Evolutionary conservation across 2,797 vertebrate genomes (phyloP), one percentile per base, ranked within the genome.

Genomic region (Sebastes oblongus): DNA sequence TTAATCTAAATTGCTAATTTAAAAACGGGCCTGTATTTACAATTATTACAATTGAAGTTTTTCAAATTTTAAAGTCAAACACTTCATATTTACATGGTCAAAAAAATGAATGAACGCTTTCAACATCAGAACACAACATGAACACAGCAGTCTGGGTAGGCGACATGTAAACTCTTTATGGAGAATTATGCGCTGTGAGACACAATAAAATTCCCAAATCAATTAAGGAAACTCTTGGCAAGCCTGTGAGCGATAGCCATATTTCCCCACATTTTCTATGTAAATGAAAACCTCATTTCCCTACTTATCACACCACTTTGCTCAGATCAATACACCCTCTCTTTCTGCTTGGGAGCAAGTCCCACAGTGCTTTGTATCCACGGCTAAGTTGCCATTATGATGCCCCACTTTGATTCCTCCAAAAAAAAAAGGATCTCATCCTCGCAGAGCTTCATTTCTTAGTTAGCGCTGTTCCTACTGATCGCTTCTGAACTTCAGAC

Each of bases 231-330:
- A 81, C 75, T 81, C 54, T 85, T 90, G 84, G 87, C 80, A 75
- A 85, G 77, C 77, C 68, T 87, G 78, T 82, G 69, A 80, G 75
- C 76, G 78, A 82, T 62, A 88, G 80, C 65, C 79, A 87, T 68
- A 86, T 73, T 71, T 84, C 72, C 78, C 13, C 65, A 66, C 77
- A 71, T 83, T 83, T 82, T 73, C 73, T 79, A 89, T 89, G 84
- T 74, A 92, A 92, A 92, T 90, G 77, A 86, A 89, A 87, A 79
- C 62, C 60, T 71, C 18, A 78, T 87, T 88, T 88, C 59, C 9
- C 70, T 80, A 62, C 85, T 84, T 82, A 85, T 83, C 52, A 73
- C 67, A 86, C 76, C 18, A 72, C 72, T 80, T 84, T 84, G 58
- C 69, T 84, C 72, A 81, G 78, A 92, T 89, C 85, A 86, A 54